Evolutionary conservation across 2,888 invertebrate species (phyloP).

Genomic region (Brenthis ino): DNA sequence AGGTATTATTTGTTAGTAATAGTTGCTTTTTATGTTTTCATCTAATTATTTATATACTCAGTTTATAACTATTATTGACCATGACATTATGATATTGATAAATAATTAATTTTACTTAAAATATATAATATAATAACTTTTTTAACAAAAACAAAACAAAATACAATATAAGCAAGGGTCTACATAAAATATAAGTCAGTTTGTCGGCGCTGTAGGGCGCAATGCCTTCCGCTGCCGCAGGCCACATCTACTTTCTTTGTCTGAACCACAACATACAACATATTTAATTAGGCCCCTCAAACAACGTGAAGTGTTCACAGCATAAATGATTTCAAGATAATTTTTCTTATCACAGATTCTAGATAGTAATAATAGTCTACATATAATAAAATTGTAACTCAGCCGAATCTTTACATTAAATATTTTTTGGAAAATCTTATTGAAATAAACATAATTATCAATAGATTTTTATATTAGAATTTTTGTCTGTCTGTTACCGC

Average conservation of each 20-base stretch:
- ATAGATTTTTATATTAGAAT: too few relatives aligned
- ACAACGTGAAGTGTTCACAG: slow-evolving; percentile 8
- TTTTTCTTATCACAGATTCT: background rate
- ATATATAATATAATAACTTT: background rate
- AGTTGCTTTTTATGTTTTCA: too few relatives aligned
- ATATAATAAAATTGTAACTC: too few relatives aligned
- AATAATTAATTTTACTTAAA: background rate
- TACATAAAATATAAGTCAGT: slow-evolving; percentile 17
- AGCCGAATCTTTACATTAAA: too few relatives aligned
- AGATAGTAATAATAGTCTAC: too few relatives aligned
- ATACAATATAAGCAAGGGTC: background rate
- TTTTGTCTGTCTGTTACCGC: too few relatives aligned
- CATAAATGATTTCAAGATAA: slow-evolving; percentile 1
- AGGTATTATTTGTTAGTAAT: too few relatives aligned
- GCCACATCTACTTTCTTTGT: slow-evolving; percentile 59
- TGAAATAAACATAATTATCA: too few relatives aligned
- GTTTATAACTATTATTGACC: too few relatives aligned
- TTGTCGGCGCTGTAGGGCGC: slow-evolving; percentile 25
- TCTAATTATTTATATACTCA: too few relatives aligned
- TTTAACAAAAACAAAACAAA: slow-evolving; percentile 8
- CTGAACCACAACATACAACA: slow-evolving; percentile 58
- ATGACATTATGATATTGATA: too few relatives aligned
- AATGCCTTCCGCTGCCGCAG: slow-evolving; percentile 43
- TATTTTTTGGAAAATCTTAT: too few relatives aligned
- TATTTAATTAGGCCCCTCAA: slow-evolving; percentile 65